Base-by-base conservation (phyloP, 2,888 invertebrate genomes). In the Eugnorisma glareosa region DNA sequence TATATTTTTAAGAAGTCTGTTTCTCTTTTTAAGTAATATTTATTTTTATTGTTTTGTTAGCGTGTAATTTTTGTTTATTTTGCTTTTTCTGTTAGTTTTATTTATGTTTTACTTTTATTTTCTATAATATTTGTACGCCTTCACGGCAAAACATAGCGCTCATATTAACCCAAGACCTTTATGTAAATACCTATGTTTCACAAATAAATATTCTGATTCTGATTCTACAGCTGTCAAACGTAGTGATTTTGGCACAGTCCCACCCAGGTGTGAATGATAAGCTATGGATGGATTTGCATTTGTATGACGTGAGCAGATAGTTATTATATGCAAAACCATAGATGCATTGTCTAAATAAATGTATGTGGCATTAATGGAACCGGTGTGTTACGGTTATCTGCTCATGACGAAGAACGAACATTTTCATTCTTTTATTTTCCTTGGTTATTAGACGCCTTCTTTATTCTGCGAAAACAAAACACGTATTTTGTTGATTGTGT, bases 211-310 rank as follows among this genome's bases (percentile, higher is more conserved):
- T n/a, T n/a, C n/a, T n/a, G n/a, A n/a, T n/a, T n/a, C n/a, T n/a
- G n/a, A n/a, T n/a, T n/a, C n/a, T n/a, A 28, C 31, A 54, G 37
- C 67, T 74, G 73, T 82, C 73, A 78, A 37, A 51, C 28, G 35
- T 67, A 21, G 18, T 13, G 59, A 77, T 73, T 64, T 85, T 83
- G 83, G 83, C 85, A 77, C 45, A 13, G 31, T n/a, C 24, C 67
- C 73, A 85, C 54, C 61, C 85, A 81, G 85, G 76, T 84, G 81
- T 40, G 68, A 67, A 74, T 74, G 45, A 80, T 84, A 59, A 66
- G 35, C 45, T 71, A 43, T 63, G 35, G 79, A 79, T 57, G n/a
- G 57, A 63, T 75, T 76, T 37, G 18, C 57, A 80, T 75, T 48
- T 28, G n/a, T 71, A 67, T 67, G 57, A 82, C 54, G 69, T 63